phyloP scores from a whole-genome alignment of 2,113 vertebrate species.

The Scalopus aquaticus region DNA sequence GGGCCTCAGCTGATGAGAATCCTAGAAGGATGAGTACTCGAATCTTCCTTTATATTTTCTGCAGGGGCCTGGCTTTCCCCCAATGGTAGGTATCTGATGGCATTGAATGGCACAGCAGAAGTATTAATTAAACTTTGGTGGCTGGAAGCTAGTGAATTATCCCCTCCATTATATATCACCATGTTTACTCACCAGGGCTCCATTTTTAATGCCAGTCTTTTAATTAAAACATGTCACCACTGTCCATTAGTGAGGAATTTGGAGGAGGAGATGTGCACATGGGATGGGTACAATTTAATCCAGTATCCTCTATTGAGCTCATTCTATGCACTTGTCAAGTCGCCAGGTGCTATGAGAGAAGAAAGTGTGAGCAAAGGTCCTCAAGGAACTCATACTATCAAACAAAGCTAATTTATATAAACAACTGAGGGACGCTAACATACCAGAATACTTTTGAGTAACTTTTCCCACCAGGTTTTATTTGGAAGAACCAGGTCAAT shows the following conservation, averaged over 20 bases:
- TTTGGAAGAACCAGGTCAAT: neutral
- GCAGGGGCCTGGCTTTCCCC: neutral
- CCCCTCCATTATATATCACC: neutral
- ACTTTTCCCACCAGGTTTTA: neutral
- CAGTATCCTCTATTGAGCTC: neutral
- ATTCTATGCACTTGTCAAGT: neutral
- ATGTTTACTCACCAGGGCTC: slow-evolving; percentile 49
- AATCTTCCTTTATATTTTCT: neutral
- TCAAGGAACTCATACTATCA: accelerated
- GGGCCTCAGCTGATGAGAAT: neutral
- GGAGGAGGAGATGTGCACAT: neutral
- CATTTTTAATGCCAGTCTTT: slow-evolving; percentile 58
- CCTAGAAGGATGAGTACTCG: neutral
- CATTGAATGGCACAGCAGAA: neutral
- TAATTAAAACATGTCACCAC: slow-evolving; percentile 54
- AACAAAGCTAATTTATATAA: neutral
- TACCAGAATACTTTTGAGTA: neutral
- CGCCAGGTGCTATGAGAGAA: neutral
- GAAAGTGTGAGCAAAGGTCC: too few relatives aligned
- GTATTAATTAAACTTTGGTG: slow-evolving; percentile 55
- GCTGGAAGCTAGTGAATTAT: slow-evolving; percentile 39
- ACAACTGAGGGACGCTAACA: neutral
- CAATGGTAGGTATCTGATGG: neutral
- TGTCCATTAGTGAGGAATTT: slow-evolving; percentile 14
- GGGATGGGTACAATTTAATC: neutral